Percentiles rank a stretch among this genome's conserved stretches.
Evolutionary conservation across 64 coral and sea anemone species (phyloP).

Genomic region (Montipora cactus): DNA sequence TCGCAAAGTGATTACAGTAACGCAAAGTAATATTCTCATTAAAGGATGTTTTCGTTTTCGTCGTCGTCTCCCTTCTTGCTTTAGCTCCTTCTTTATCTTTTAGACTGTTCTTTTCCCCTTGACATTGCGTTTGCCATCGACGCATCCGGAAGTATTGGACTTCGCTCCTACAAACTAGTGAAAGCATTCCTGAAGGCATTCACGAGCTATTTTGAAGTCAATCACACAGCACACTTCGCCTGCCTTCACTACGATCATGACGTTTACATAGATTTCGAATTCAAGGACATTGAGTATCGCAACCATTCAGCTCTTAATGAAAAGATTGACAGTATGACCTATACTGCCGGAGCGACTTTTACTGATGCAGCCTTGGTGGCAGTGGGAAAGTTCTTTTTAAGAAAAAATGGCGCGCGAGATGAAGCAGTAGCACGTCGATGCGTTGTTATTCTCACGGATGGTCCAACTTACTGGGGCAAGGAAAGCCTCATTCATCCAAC

Average conservation of each 20-base stretch:
- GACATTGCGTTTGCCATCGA: conserved; percentile 29
- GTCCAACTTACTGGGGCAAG: background rate
- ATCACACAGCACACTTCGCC: background rate
- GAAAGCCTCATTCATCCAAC: background rate
- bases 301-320: background rate
- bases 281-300: background rate
- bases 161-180: background rate
- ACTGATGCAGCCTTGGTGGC: background rate
- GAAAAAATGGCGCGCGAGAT: background rate
- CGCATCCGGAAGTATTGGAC: conserved; percentile 26
- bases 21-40: no score
- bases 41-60: no score
- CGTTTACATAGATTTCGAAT: conserved; percentile 8
- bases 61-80: no score
- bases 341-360: background rate
- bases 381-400: background rate
- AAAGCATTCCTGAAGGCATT: conserved; percentile 8
- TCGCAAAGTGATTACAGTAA: no score
- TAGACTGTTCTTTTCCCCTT: background rate
- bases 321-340: background rate
- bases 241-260: conserved; percentile 39
- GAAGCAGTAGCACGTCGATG: background rate
- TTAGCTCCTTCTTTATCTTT: background rate
- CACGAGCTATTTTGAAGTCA: conserved; percentile 13
- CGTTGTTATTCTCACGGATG: background rate